Base-by-base conservation (phyloP, 2,888 invertebrate species). In the Sinohyriopsis cumingii region DNA sequence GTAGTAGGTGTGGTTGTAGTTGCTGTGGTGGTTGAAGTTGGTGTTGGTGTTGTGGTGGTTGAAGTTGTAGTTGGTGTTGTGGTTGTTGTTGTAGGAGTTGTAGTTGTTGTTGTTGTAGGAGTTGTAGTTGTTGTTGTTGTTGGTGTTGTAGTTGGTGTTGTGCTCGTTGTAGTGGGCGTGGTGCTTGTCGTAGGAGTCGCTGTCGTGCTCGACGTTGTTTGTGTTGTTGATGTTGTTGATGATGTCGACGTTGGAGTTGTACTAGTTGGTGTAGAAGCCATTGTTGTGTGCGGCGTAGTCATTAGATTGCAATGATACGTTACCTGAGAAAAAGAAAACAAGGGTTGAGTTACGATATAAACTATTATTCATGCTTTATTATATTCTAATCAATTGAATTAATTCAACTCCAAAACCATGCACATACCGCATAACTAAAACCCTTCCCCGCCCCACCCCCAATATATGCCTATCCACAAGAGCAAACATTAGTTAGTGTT, bases 291-390 rank as follows among this genome's bases (percentile, higher is more conserved):
- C 25, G 67, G 74, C 20, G 71, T 67, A 18, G 59, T 68, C 1
- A 77, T 59, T 5, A 73, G 65, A 7, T 63, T 55, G 45, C 77
- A 77, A 45, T 71, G 73, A 25, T 71, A 77, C 7, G 63, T 71
- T 18, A 77, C 69, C 77, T 77, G 45, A n/a, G 59, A 55, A 61
- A 57, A 63, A 28, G 5, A 63, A 56, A 19, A 9, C 12, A 45
- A 53, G 9, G 20, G 5, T 67, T 54, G 45, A 33, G 33, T 55
- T 12, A 55, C 12, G 22, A 6, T 33, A 9, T 33, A 45, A 45
- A 15, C 12, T 45, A 45, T 12, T 12, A 45, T 45, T 45, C 9
- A 15, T 15, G 15, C 12, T 45, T 45, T 45, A 45, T 45, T 12
- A 45, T 15, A 15, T 45, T 45, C 45, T 45, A 15, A 15, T 15